Percentiles rank a stretch among this genome's conserved stretches.
Evolutionary conservation across 2,888 invertebrate species (phyloP).

Genomic region (Sphaeridia pumilis): DNA sequence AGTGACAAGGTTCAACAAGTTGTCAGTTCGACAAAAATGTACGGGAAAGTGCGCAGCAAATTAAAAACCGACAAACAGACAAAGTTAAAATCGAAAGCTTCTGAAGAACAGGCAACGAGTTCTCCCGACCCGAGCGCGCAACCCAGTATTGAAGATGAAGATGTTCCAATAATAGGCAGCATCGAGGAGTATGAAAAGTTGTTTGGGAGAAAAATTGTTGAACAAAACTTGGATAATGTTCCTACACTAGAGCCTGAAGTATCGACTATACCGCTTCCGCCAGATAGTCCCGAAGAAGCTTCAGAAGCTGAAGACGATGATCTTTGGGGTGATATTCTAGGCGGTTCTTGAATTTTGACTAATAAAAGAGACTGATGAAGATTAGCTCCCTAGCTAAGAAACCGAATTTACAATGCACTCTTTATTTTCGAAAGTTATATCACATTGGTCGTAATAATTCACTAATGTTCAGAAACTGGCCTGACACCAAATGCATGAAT

Average conservation of each 20-base stretch:
- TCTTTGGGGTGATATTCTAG: conserved; percentile 33
- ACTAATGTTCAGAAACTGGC: conserved; percentile 61
- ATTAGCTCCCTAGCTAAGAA: too few species aligned
- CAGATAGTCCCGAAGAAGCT: too few species aligned
- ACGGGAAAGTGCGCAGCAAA: conserved; percentile 34
- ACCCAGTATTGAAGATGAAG: conserved; percentile 3
- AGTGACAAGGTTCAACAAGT: conserved; percentile 37
- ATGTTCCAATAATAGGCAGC: conserved; percentile 36
- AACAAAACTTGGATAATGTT: conserved; percentile 5
- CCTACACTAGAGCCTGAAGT: background rate
- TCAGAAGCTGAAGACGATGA: conserved; percentile 25
- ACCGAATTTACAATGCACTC: too few species aligned
- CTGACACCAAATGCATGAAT: conserved; percentile 59
- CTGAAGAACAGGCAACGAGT: conserved; percentile 5
- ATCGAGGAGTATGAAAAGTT: conserved; percentile 37
- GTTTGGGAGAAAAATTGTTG: conserved; percentile 30
- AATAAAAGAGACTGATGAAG: too few species aligned
- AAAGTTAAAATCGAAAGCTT: conserved; percentile 19
- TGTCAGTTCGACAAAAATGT: conserved; percentile 36
- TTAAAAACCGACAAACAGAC: conserved; percentile 20
- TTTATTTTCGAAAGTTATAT: too few species aligned
- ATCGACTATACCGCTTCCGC: background rate
- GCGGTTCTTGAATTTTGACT: conserved; percentile 11
- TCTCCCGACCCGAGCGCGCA: conserved; percentile 1
- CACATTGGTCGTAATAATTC: conserved; percentile 47